Evolutionary conservation across 2,888 invertebrate genomes (phyloP).

Genomic region (Phanerotoma sp.): DNA sequence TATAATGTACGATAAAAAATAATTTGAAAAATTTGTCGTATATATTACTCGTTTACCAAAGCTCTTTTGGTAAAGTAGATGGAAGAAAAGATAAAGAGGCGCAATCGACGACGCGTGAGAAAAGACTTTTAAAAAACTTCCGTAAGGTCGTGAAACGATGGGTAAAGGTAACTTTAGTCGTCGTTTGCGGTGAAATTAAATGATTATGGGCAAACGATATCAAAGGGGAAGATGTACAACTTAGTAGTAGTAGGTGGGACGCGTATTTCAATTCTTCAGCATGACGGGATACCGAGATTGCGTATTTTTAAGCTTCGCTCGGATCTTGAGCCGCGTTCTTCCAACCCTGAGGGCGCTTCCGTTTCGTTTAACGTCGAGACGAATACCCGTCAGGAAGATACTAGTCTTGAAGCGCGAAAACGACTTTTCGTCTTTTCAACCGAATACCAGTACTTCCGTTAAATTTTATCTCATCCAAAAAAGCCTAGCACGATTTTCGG

Average conservation of each 20-base stretch:
- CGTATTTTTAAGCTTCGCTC: slow-evolving; percentile 57
- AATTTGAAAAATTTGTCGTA: too few species aligned
- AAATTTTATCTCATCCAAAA: not conserved
- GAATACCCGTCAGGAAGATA: slow-evolving; percentile 34
- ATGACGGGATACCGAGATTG: slow-evolving; percentile 57
- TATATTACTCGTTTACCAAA: too few species aligned
- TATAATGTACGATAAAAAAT: too few species aligned
- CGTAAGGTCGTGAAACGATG: slow-evolving; percentile 28
- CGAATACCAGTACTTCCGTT: slow-evolving; percentile 1
- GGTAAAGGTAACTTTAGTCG: slow-evolving; percentile 11
- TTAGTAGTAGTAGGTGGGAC: slow-evolving; percentile 28
- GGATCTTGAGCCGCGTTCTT: slow-evolving; percentile 31
- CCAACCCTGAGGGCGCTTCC: slow-evolving; percentile 45
- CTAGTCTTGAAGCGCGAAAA: slow-evolving; percentile 10
- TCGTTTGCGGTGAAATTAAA: slow-evolving; percentile 51
- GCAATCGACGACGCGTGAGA: slow-evolving; percentile 32
- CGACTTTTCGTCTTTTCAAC: slow-evolving; percentile 9
- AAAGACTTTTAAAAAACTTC: slow-evolving; percentile 39
- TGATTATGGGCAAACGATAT: slow-evolving; percentile 59
- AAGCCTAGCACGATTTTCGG: too few species aligned
- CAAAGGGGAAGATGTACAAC: slow-evolving; percentile 46
- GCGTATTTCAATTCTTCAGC: slow-evolving; percentile 58
- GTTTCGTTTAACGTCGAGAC: slow-evolving; percentile 55
- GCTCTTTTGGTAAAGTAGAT: slow-evolving; percentile 6
- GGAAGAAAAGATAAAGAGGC: slow-evolving; percentile 15